These are phyloP conservation scores for Caenorhabditis remanei DNA, from an alignment of 1,140 invertebrate genomes.

Conservation along the genomic window DNA sequence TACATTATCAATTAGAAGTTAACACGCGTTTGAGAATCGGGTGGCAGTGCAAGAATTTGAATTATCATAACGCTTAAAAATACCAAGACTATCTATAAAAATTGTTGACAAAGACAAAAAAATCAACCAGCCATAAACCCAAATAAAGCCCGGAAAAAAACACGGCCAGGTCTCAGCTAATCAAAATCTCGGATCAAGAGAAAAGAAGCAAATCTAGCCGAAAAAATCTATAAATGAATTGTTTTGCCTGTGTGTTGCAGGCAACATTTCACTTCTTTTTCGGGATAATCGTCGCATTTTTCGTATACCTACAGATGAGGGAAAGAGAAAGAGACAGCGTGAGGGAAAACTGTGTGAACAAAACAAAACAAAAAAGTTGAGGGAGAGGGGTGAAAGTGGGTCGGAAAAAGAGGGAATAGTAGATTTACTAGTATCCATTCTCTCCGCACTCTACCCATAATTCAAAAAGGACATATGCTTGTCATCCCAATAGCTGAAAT, in stretches of 20 bases:
- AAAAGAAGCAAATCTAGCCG: background rate
- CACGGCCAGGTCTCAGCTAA: too few relatives aligned
- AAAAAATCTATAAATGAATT: conserved; percentile 21
- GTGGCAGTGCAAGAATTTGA: too few relatives aligned
- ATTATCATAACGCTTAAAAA: too few relatives aligned
- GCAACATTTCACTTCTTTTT: conserved; percentile 42
- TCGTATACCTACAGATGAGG: background rate
- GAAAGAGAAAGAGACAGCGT: background rate
- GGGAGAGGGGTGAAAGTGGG: background rate
- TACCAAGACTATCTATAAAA: too few relatives aligned
- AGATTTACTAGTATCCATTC: conserved; percentile 46
- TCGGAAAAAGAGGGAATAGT: background rate
- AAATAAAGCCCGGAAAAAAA: background rate
- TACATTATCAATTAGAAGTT: too few relatives aligned
- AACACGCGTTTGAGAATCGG: too few relatives aligned
- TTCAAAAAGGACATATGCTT: conserved; percentile 18
- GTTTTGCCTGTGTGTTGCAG: background rate
- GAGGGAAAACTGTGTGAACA: background rate
- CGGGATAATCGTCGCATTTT: conserved; percentile 45
- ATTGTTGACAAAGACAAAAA: too few relatives aligned
- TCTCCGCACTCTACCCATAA: background rate
- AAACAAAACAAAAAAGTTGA: conserved; percentile 41
- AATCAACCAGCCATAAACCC: background rate
- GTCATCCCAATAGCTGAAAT: conserved; percentile 10
- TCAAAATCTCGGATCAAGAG: too few relatives aligned